Percentiles rank a stretch among this genome's conserved stretches.
Conservation (phyloP, 2,797 vertebrate genomes). For the Rhinella marina region DNA sequence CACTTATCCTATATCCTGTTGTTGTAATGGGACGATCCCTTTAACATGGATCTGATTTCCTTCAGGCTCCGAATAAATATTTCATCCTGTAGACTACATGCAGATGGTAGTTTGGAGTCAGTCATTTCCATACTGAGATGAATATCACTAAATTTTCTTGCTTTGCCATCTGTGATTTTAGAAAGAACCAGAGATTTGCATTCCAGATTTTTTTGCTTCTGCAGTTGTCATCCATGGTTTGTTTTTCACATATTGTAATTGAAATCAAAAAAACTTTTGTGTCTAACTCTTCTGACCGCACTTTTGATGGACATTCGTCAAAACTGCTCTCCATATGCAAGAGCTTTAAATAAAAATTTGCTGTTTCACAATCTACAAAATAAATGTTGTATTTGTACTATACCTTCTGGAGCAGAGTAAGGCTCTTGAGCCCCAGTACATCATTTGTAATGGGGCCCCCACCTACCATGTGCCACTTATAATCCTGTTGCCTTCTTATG, state of each 20-base stretch:
- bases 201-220: conserved; percentile 34
- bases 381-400: not conserved
- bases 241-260: conserved; percentile 45
- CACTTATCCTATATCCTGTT: too few relatives aligned
- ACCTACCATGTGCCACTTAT: too few relatives aligned
- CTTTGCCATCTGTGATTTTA: conserved; percentile 52
- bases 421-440: not conserved
- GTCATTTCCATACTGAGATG: conserved; percentile 39
- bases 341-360: too few relatives aligned
- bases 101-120: conserved; percentile 46
- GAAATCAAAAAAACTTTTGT: conserved; percentile 10
- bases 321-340: not conserved
- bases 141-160: conserved; percentile 42
- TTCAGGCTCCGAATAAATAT: conserved; percentile 20
- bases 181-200: conserved; percentile 38
- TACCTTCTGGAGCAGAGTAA: not conserved
- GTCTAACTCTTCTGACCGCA: not conserved
- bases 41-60: not conserved
- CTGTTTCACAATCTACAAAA: not conserved
- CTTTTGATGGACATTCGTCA: not conserved
- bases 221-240: conserved; percentile 8
- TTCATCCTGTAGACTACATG: conserved; percentile 17
- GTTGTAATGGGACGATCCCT: too few relatives aligned
- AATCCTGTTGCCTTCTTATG: not conserved
- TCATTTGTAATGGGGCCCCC: not conserved